Evolutionary conservation across 2,888 invertebrate species (phyloP).

Genomic region (Drosophila acutilabella): DNA sequence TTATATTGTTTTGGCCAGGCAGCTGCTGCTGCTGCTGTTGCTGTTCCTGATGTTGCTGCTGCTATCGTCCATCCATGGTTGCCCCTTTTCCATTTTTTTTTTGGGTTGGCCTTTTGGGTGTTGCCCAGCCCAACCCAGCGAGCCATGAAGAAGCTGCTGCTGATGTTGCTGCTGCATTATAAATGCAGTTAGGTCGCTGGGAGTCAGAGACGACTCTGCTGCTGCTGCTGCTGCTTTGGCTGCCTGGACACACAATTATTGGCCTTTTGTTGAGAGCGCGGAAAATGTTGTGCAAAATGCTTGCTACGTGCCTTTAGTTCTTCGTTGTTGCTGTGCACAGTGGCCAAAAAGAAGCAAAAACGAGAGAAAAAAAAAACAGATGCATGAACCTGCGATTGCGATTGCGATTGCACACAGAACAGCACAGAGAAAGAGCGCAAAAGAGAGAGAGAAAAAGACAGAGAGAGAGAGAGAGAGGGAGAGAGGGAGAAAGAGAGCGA

Average conservation of each 20-base stretch:
- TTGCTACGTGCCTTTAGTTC: conserved; percentile 74
- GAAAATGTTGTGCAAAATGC: conserved; percentile 76
- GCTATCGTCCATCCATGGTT: conserved; percentile 55
- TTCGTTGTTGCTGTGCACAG: conserved; percentile 52
- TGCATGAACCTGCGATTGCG: conserved; percentile 75
- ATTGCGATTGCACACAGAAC: conserved; percentile 18
- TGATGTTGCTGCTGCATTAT: conserved; percentile 66
- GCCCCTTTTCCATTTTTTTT: conserved; percentile 43
- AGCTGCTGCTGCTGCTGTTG: conserved; percentile 68
- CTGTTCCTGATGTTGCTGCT: conserved; percentile 55
- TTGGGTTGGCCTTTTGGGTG: conserved; percentile 74
- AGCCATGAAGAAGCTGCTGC: conserved; percentile 76
- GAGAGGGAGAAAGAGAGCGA: not conserved
- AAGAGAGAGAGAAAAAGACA: conserved; percentile 12
- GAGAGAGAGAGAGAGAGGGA: conserved; percentile 16
- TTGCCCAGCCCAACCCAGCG: conserved; percentile 74
- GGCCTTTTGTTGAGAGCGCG: conserved; percentile 68
- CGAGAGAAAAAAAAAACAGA: conserved; percentile 40
- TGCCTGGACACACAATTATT: conserved; percentile 59
- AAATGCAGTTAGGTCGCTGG: conserved; percentile 68
- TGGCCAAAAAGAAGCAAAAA: conserved; percentile 37
- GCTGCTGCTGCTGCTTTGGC: conserved; percentile 14
- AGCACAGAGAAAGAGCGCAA: conserved; percentile 12
- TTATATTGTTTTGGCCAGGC: conserved; percentile 59
- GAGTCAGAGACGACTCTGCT: conserved; percentile 50